Evolutionary conservation across 2,113 vertebrate genomes (phyloP).

Genomic region (Egretta garzetta): DNA sequence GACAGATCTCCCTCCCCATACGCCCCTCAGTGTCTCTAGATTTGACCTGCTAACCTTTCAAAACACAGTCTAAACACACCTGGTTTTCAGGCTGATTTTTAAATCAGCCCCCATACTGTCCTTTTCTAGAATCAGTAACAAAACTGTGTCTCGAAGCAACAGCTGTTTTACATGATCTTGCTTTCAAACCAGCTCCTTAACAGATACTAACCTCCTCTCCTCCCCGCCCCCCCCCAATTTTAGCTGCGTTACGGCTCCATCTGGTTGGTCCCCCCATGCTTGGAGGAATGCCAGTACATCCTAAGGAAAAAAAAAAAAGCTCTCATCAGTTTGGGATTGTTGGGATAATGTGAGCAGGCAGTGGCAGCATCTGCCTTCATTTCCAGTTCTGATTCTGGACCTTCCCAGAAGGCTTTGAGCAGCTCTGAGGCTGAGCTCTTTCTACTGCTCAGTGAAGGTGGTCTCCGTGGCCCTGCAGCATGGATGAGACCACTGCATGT

Average conservation of each 20-base stretch:
- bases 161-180: slow-evolving; percentile 23
- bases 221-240: background rate
- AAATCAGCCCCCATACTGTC: background rate
- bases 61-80: background rate
- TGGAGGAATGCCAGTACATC: slow-evolving; percentile 10
- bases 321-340: background rate
- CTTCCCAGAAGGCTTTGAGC: background rate
- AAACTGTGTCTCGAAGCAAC: background rate
- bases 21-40: background rate
- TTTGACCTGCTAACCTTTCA: background rate
- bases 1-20: background rate
- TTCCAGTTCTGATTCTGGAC: background rate
- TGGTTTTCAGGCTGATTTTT: background rate
- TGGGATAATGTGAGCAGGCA: background rate
- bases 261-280: slow-evolving; percentile 19
- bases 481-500: background rate
- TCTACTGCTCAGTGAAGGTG: background rate
- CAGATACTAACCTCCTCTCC: background rate
- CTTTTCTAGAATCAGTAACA: background rate
- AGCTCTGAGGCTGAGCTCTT: background rate
- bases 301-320: background rate
- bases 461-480: background rate
- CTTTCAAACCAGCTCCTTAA: background rate
- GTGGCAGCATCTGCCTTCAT: background rate
- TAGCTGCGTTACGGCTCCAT: slow-evolving; percentile 22